Evolutionary conservation across 2,888 invertebrate genomes (phyloP).

Genomic region (Synanthedon tipuliformis): DNA sequence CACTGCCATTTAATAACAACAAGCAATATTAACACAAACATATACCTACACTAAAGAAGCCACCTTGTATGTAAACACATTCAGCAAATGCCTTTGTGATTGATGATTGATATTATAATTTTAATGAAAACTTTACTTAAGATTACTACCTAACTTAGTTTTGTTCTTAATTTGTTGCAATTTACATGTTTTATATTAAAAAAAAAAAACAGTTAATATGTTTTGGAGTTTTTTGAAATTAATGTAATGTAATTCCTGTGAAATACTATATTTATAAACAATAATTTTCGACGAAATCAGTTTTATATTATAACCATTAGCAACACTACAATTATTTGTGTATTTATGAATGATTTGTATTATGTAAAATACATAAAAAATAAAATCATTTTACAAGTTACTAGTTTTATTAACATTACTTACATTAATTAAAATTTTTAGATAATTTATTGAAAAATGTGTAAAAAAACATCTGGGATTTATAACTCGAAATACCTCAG

Average conservation of each 20-base stretch:
- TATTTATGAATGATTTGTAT: constrained; percentile 27
- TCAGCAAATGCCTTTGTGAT: no score
- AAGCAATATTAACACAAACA: not conserved
- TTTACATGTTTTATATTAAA: not conserved
- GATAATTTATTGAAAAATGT: no score
- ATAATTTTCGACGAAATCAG: not conserved
- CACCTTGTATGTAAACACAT: no score
- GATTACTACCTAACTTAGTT: no score
- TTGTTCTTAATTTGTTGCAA: not conserved
- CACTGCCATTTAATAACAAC: not conserved
- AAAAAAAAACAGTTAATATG: not conserved
- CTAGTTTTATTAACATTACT: constrained; percentile 1
- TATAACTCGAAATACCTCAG: no score
- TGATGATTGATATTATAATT: no score
- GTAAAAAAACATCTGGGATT: no score
- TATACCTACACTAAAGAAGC: not conserved
- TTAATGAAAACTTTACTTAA: no score
- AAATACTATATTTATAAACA: not conserved
- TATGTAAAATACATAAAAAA: constrained; percentile 26
- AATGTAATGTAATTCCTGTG: not conserved
- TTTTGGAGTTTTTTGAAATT: not conserved
- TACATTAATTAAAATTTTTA: no score
- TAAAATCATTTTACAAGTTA: constrained; percentile 34
- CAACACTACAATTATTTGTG: constrained; percentile 26
- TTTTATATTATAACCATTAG: constrained; percentile 15